Evolutionary conservation across 37 sponge, comb jelly and placozoan genomes (phyloP).

Genomic region (Hexactinellida sp.): DNA sequence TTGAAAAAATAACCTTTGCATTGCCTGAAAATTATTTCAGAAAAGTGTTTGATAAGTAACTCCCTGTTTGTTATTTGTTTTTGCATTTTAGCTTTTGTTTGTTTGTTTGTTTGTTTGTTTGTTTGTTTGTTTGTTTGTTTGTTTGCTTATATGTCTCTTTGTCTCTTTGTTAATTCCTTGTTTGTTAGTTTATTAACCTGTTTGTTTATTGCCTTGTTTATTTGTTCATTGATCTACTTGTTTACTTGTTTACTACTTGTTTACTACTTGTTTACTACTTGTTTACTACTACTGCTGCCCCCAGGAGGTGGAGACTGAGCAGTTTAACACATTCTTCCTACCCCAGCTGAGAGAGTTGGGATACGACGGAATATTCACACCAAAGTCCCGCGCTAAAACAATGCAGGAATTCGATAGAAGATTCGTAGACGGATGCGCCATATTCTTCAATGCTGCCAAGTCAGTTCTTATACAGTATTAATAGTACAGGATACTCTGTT

Average conservation of each 20-base stretch:
- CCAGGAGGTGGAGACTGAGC: slow-evolving; percentile 93
- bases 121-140: slow-evolving; percentile 1
- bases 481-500: not conserved
- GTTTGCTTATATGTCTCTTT: slow-evolving; percentile 5
- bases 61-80: no score
- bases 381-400: slow-evolving; percentile 86
- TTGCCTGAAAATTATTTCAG: no score
- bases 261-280: no score
- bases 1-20: no score
- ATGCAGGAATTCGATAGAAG: slow-evolving; percentile 75
- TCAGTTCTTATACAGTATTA: slow-evolving; percentile 26
- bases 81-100: no score
- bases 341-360: slow-evolving; percentile 58
- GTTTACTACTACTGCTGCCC: not conserved
- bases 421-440: slow-evolving; percentile 93
- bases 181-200: no score
- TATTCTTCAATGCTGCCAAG: slow-evolving; percentile 81
- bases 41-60: no score
- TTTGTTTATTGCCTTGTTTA: no score
- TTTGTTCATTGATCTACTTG: no score
- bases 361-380: slow-evolving; percentile 82
- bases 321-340: slow-evolving; percentile 75
- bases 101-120: no score
- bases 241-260: no score
- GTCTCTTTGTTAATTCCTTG: no score